phyloP scores from a whole-genome alignment of 2,113 vertebrate species.

The Limanda limanda region DNA sequence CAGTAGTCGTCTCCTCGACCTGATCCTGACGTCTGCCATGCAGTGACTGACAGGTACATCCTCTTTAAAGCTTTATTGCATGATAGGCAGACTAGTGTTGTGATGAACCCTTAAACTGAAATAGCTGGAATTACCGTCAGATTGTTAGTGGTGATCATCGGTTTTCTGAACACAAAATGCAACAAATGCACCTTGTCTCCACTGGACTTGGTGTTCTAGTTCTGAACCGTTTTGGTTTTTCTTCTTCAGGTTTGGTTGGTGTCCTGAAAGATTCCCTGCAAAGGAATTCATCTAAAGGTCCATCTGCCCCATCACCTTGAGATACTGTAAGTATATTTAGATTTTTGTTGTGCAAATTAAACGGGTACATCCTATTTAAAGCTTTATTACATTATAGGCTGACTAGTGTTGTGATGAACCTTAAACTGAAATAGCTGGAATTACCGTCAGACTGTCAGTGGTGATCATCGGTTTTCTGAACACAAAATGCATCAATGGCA shows the following conservation, averaged over 20 bases:
- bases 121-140: conserved; percentile 92
- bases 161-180: conserved; percentile 82
- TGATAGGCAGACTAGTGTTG: not conserved
- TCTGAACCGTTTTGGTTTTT: not conserved
- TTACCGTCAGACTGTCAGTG: conserved; percentile 92
- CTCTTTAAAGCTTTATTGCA: not conserved
- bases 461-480: conserved; percentile 90
- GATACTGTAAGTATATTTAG: too few relatives aligned
- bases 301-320: too few relatives aligned
- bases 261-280: too few relatives aligned
- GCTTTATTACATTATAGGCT: not conserved
- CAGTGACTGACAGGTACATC: not conserved
- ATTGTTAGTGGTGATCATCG: conserved; percentile 86
- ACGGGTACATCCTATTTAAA: not conserved
- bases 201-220: not conserved
- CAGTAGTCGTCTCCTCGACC: too few relatives aligned
- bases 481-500: not conserved
- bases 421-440: conserved; percentile 83
- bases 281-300: too few relatives aligned
- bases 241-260: too few relatives aligned
- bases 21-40: not conserved
- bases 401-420: conserved; percentile 44
- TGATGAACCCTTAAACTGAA: conserved; percentile 65
- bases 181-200: fast-evolving
- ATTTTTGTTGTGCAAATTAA: not conserved